phyloP scores from a whole-genome alignment of 2,888 invertebrate species.

The Microctonus aethiopoides region DNA sequence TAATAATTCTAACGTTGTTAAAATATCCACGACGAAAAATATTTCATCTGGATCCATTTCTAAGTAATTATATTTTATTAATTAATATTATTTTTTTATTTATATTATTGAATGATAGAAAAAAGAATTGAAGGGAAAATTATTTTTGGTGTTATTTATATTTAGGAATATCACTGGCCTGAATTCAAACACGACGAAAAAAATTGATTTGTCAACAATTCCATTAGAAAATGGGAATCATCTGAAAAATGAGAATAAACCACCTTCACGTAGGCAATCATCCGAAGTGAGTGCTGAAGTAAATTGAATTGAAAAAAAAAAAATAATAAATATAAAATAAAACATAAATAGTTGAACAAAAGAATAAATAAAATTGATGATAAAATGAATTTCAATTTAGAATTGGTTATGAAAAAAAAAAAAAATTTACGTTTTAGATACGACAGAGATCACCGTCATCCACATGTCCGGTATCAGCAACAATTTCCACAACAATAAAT shows the following conservation, averaged over 20 bases:
- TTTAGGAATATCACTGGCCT: background rate
- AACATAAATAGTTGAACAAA: background rate
- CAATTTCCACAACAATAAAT: constrained; percentile 49
- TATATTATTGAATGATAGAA: no score
- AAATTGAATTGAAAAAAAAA: constrained; percentile 5
- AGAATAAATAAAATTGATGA: background rate
- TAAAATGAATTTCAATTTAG: background rate
- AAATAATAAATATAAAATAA: background rate
- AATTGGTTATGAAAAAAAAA: constrained; percentile 36
- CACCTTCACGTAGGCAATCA: constrained; percentile 27
- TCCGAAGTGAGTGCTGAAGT: constrained; percentile 44
- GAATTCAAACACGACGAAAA: background rate
- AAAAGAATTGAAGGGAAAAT: no score
- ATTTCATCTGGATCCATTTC: background rate
- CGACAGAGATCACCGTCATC: constrained; percentile 40
- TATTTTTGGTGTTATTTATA: background rate
- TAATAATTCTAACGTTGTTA: background rate
- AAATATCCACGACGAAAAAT: background rate
- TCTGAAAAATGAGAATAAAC: background rate
- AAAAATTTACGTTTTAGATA: constrained; percentile 42
- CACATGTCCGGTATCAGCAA: constrained; percentile 49
- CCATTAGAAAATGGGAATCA: background rate
- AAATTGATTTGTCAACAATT: background rate
- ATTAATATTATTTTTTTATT: no score
- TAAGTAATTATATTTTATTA: background rate